phyloP scores from a whole-genome alignment of 64 coral and sea anemone genomes.

The Acropora yongei region DNA sequence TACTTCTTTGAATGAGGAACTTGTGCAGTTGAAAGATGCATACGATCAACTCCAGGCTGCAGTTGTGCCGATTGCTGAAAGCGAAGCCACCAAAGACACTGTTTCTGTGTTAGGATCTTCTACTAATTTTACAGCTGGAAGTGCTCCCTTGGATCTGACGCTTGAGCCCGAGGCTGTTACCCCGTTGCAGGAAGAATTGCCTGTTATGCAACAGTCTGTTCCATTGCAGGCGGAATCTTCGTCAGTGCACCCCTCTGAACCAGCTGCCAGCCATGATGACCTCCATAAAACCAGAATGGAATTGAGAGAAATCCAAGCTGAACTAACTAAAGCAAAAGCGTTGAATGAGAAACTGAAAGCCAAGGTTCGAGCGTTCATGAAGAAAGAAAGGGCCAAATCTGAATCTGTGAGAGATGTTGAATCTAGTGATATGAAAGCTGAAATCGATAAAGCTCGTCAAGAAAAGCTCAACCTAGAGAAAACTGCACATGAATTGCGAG shows the following conservation, averaged over 20 bases:
- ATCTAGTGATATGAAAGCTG: conserved; percentile 62
- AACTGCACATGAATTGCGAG: conserved; percentile 52
- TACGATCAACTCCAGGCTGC: background rate
- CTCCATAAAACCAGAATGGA: conserved; percentile 8
- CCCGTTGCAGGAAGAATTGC: background rate
- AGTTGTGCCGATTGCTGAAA: background rate
- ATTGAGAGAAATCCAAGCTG: conserved; percentile 12
- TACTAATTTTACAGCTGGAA: background rate
- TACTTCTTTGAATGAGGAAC: background rate
- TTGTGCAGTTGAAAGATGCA: background rate
- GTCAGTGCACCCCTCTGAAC: background rate
- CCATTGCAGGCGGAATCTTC: background rate
- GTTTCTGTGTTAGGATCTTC: background rate
- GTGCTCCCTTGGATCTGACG: background rate
- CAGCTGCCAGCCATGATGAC: background rate
- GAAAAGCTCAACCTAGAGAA: conserved; percentile 73
- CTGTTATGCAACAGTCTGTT: conserved; percentile 21
- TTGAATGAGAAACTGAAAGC: conserved; percentile 68
- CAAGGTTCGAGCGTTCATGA: conserved; percentile 21
- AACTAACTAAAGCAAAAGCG: conserved; percentile 40
- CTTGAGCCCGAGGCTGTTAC: background rate
- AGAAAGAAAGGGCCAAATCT: conserved; percentile 56
- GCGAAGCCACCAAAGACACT: background rate
- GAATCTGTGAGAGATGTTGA: conserved; percentile 41
- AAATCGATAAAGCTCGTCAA: conserved; percentile 76